Conservation (phyloP, 2,113 vertebrate species). For the Istiophorus platypterus region DNA sequence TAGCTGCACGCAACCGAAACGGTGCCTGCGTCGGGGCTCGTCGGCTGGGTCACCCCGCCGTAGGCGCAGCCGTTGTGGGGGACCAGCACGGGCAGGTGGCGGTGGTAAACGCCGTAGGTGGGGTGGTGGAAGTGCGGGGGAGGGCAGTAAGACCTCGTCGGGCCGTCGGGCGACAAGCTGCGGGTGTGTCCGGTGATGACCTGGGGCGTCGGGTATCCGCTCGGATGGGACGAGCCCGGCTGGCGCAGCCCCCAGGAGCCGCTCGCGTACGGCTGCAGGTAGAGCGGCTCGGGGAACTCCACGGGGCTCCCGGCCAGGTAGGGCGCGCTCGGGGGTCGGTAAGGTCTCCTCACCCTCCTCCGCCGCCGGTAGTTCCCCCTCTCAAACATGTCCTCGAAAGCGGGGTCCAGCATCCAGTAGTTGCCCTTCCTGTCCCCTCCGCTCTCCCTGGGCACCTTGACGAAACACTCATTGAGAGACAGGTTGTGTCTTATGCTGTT, state of each 20-base stretch:
- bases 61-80: slow-evolving; percentile 69
- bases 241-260: slow-evolving; percentile 69
- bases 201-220: slow-evolving; percentile 41
- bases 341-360: slow-evolving; percentile 75
- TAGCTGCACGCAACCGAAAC: slow-evolving; percentile 65
- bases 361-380: slow-evolving; percentile 83
- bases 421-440: slow-evolving; percentile 78
- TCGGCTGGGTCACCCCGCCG: slow-evolving; percentile 69
- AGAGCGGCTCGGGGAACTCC: slow-evolving; percentile 69
- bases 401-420: slow-evolving; percentile 86
- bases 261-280: slow-evolving; percentile 68
- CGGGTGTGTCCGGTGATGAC: slow-evolving; percentile 52
- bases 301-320: slow-evolving; percentile 49
- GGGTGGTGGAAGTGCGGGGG: slow-evolving; percentile 64
- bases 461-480: slow-evolving; percentile 88
- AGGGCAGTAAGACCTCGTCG: slow-evolving; percentile 62
- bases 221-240: slow-evolving; percentile 39
- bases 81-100: slow-evolving; percentile 71
- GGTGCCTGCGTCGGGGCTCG: slow-evolving; percentile 72
- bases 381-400: slow-evolving; percentile 86
- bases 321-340: slow-evolving; percentile 40
- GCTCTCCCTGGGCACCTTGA: slow-evolving; percentile 81
- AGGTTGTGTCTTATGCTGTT: slow-evolving; percentile 90
- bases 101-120: slow-evolving; percentile 69
- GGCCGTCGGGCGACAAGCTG: slow-evolving; percentile 66